Evolutionary conservation across 2,888 invertebrate genomes (phyloP).

Genomic region (Drosophila nigricruria): DNA sequence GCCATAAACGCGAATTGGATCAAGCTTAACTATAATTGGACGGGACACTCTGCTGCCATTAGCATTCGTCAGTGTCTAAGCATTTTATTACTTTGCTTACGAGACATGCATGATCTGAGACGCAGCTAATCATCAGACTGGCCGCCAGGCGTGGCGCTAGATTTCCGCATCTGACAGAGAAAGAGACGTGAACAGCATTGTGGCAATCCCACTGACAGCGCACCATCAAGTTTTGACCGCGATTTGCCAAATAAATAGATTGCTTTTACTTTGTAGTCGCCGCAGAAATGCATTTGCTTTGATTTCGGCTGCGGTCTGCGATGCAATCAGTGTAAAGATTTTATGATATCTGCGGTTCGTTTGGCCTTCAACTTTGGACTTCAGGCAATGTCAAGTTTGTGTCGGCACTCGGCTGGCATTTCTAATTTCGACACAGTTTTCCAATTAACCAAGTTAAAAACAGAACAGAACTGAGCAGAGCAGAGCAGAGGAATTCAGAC

Average conservation of each 20-base stretch:
- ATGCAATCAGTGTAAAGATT: constrained; percentile 24
- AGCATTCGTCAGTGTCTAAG: constrained; percentile 48
- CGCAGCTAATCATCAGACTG: constrained; percentile 59
- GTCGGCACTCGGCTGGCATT: constrained; percentile 37
- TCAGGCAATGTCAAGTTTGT: constrained; percentile 49
- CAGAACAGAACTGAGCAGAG: neutral
- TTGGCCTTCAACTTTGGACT: constrained; percentile 65
- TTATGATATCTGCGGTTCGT: constrained; percentile 5
- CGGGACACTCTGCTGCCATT: constrained; percentile 30
- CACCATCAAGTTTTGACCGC: constrained; percentile 30
- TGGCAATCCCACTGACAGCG: constrained; percentile 7
- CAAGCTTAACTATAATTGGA: constrained; percentile 23
- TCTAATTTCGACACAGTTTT: constrained; percentile 53
- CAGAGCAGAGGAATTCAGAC: constrained; percentile 8
- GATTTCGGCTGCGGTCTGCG: constrained; percentile 42
- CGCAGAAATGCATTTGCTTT: constrained; percentile 62
- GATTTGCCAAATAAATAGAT: constrained; percentile 64
- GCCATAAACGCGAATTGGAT: constrained; percentile 6
- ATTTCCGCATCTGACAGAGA: constrained; percentile 53
- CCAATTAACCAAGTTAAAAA: constrained; percentile 64
- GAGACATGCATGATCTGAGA: constrained; percentile 38
- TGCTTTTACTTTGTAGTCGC: constrained; percentile 51
- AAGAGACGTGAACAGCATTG: constrained; percentile 11
- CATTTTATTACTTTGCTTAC: constrained; percentile 48
- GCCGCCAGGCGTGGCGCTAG: constrained; percentile 37